A percentile compares a stretch with the other conserved stretches of the same genome.
These are phyloP conservation scores for Patella ulyssiponensis DNA, from an alignment of 2,888 invertebrate genomes.

Conservation along the genomic window DNA sequence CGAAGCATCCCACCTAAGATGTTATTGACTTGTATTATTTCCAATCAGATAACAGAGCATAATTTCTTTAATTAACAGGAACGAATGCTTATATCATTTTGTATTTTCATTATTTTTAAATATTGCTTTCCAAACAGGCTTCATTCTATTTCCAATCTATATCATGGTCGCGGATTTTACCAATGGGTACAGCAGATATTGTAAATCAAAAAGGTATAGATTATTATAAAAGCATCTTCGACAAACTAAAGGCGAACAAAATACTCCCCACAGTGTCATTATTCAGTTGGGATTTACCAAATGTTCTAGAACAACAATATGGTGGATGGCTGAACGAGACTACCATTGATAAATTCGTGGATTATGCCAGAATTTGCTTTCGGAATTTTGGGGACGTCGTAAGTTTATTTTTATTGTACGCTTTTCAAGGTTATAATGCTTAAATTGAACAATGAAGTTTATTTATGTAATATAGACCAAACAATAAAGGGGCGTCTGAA, in stretches of 20 bases:
- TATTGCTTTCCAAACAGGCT: constrained; percentile 20
- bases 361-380: constrained; percentile 71
- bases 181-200: constrained; percentile 73
- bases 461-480: no score
- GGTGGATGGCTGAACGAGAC: constrained; percentile 71
- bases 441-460: no score
- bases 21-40: no score
- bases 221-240: constrained; percentile 84
- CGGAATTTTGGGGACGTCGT: constrained; percentile 70
- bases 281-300: constrained; percentile 72
- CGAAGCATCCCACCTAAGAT: no score
- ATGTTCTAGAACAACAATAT: constrained; percentile 62
- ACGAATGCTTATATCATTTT: no score
- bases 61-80: no score
- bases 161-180: constrained; percentile 83
- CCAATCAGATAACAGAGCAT: no score
- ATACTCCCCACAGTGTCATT: constrained; percentile 77
- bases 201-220: constrained; percentile 81
- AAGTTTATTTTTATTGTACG: constrained; percentile 19
- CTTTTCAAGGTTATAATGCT: not conserved
- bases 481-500: no score
- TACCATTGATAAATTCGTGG: constrained; percentile 63
- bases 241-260: constrained; percentile 77
- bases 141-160: constrained; percentile 68
- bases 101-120: no score